Conservation (phyloP, 2,888 invertebrate genomes). For the Itoplectis maculator region DNA sequence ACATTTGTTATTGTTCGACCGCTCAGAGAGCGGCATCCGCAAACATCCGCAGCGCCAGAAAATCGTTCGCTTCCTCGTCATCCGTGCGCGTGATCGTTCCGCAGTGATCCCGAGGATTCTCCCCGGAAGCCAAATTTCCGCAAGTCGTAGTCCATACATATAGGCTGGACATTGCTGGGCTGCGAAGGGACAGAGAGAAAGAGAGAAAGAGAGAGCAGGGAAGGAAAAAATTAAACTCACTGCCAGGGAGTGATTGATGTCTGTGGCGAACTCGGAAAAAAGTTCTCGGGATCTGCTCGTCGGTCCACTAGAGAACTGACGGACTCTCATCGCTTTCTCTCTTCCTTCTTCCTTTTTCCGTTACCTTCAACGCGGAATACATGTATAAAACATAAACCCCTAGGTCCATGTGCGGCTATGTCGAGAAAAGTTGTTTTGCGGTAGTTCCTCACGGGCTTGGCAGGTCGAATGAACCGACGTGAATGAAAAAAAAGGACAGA, state of each 20-base stretch:
- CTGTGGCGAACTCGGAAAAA: constrained; percentile 61
- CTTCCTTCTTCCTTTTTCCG: constrained; percentile 9
- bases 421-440: constrained; percentile 50
- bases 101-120: constrained; percentile 42
- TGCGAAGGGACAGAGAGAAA: constrained; percentile 17
- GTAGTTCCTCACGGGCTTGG: constrained; percentile 40
- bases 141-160: constrained; percentile 3
- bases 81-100: constrained; percentile 8
- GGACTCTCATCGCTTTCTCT: not conserved
- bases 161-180: constrained; percentile 29
- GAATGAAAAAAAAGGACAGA: constrained; percentile 33
- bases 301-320: constrained; percentile 41
- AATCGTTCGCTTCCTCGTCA: constrained; percentile 47
- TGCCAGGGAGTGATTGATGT: constrained; percentile 76
- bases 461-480: constrained; percentile 19
- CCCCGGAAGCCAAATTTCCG: constrained; percentile 59
- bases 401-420: constrained; percentile 4
- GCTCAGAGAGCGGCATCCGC: constrained; percentile 18
- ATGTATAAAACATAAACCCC: constrained; percentile 58
- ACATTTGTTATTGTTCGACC: constrained; percentile 25
- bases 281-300: constrained; percentile 50
- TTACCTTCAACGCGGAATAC: constrained; percentile 22
- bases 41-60: constrained; percentile 15
- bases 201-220: constrained; percentile 34
- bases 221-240: constrained; percentile 60